phyloP scores from a whole-genome alignment of 2,113 vertebrate species.

The Crypturellus undulatus region DNA sequence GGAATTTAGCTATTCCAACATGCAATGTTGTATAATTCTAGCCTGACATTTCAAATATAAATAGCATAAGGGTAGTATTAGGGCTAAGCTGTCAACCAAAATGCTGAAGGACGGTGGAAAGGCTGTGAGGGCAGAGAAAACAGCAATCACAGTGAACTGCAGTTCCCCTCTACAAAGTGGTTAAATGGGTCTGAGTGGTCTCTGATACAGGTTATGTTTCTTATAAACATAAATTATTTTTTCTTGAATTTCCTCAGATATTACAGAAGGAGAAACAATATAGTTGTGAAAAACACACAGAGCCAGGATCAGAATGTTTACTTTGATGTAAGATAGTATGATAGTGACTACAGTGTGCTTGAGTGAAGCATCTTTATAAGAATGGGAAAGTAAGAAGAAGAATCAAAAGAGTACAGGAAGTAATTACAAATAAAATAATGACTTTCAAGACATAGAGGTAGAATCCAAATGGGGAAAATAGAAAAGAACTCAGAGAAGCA shows the following conservation, averaged over 20 bases:
- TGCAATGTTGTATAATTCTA: neutral
- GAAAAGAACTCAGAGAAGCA: neutral
- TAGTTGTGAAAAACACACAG: neutral
- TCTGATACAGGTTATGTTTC: neutral
- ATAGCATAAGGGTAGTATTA: neutral
- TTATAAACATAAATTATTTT: neutral
- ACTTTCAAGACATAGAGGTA: neutral
- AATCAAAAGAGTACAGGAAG: neutral
- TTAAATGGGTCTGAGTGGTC: neutral
- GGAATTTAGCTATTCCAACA: neutral
- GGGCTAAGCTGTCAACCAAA: neutral
- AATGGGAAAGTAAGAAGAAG: neutral
- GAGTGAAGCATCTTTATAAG: neutral
- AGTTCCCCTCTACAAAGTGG: neutral
- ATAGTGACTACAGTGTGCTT: neutral
- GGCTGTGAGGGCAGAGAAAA: neutral
- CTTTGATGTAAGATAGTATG: neutral
- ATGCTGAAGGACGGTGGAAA: neutral
- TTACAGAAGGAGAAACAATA: fast-evolving
- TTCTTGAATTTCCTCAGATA: neutral
- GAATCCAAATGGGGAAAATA: neutral
- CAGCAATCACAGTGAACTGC: neutral
- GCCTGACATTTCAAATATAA: neutral
- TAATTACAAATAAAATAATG: neutral
- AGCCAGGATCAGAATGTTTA: neutral